Evolutionary conservation across 1,140 invertebrate species (phyloP).

Genomic region (Apis mellifera): Amel_HAv3.1 CM009935.2:3174001-3174500

Average conservation of each 20-base stretch:
- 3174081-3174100: no score
- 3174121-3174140: no score
- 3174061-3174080: no score
- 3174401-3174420: slow-evolving; percentile 67
- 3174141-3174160: no score
- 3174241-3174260: not conserved
- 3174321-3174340: slow-evolving; percentile 34
- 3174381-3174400: slow-evolving; percentile 73
- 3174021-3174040: no score
- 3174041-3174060: no score
- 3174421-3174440: not conserved
- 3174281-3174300: slow-evolving; percentile 22
- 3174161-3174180: no score
- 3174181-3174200: no score
- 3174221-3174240: no score
- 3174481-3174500: slow-evolving; percentile 67
- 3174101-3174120: no score
- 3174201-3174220: not conserved
- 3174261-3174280: slow-evolving; percentile 6
- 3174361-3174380: slow-evolving; percentile 44
- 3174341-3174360: slow-evolving; percentile 24
- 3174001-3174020: no score
- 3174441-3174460: no score
- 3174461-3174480: not conserved
- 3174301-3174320: slow-evolving; percentile 27